These are phyloP conservation scores for Clivina fossor DNA, from an alignment of 2,888 invertebrate genomes.

Conservation along the genomic window DNA sequence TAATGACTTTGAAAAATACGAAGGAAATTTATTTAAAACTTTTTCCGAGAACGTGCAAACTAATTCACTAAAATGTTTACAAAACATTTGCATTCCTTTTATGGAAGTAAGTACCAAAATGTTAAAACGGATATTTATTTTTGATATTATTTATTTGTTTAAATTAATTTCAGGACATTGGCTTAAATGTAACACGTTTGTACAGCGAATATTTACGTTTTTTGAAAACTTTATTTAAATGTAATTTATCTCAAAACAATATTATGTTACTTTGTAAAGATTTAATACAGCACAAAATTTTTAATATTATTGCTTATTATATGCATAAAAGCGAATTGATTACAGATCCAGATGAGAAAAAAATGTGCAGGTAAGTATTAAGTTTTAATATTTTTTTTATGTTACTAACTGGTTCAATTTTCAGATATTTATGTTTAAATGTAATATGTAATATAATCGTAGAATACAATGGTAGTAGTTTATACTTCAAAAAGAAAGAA, in stretches of 20 bases:
- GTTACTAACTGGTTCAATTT: constrained; percentile 3
- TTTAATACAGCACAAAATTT: constrained; percentile 11
- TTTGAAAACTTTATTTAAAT: constrained; percentile 21
- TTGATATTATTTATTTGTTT: constrained; percentile 30
- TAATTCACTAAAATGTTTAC: constrained; percentile 12
- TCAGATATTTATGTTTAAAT: constrained; percentile 15
- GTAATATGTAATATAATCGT: constrained; percentile 20
- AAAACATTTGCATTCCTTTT: constrained; percentile 18
- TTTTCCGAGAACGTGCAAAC: background rate
- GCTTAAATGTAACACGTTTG: constrained; percentile 8
- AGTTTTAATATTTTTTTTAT: background rate
- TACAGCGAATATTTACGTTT: constrained; percentile 23
- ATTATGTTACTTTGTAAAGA: background rate
- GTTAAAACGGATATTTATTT: background rate
- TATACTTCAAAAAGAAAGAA: constrained; percentile 2
- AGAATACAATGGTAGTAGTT: background rate
- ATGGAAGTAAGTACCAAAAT: constrained; percentile 40
- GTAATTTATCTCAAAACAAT: background rate
- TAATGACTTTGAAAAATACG: no score
- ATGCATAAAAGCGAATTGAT: background rate
- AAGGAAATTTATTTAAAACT: no score
- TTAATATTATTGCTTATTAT: constrained; percentile 20
- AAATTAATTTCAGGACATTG: constrained; percentile 2
- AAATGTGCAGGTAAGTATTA: constrained; percentile 13
- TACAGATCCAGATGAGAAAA: background rate